Percentiles rank a stretch among this genome's conserved stretches.
These are phyloP conservation scores for Atlantisia rogersi DNA, from an alignment of 2,113 vertebrate genomes.

Conservation along the genomic window DNA sequence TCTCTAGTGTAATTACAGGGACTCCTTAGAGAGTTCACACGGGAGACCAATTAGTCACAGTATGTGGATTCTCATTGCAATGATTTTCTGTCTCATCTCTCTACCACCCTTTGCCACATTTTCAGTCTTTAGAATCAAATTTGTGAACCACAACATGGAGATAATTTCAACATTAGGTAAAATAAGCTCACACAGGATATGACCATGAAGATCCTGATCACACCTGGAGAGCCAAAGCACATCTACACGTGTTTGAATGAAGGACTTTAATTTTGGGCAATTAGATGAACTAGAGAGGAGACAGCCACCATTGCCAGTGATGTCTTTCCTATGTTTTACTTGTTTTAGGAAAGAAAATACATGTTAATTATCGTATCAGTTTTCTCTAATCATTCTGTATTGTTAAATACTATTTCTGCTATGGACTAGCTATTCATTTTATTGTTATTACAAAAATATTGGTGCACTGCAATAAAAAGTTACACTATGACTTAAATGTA, in stretches of 20 bases:
- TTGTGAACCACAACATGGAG: not conserved
- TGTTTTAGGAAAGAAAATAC: not conserved
- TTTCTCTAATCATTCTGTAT: not conserved
- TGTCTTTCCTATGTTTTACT: not conserved
- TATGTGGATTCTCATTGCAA: not conserved
- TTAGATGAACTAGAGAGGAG: not conserved
- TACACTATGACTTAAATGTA: not conserved
- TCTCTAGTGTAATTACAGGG: not conserved
- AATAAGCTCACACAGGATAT: not conserved
- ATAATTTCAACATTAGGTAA: not conserved
- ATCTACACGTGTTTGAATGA: not conserved
- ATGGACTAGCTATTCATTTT: not conserved
- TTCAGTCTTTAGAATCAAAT: not conserved
- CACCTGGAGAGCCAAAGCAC: not conserved
- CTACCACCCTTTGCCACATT: not conserved
- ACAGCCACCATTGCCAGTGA: not conserved
- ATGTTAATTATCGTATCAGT: not conserved
- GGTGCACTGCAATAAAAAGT: not conserved
- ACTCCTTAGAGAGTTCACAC: not conserved
- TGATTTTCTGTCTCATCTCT: not conserved
- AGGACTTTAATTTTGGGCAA: not conserved
- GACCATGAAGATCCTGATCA: not conserved
- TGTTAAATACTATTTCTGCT: not conserved
- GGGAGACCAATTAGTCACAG: conserved; percentile 3
- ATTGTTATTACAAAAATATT: not conserved